A percentile compares a stretch with the other conserved stretches of the same genome.
These are phyloP conservation scores for Axis porcinus DNA, from an alignment of 2,113 vertebrate species.

Conservation along the genomic window DNA sequence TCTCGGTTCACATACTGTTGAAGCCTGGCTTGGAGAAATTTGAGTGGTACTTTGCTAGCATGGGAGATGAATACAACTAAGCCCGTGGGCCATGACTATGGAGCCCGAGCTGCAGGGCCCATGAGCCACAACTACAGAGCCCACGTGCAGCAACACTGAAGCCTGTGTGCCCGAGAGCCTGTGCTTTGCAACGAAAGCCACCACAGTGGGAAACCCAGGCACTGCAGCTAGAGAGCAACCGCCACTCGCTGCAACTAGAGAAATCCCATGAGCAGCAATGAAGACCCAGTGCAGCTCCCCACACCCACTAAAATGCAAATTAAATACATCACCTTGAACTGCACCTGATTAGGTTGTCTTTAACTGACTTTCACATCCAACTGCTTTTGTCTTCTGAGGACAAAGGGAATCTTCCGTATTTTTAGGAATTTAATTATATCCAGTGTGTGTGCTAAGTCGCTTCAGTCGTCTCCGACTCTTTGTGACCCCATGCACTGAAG, in stretches of 20 bases:
- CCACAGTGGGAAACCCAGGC: fast-evolving
- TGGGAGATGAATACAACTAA: neutral
- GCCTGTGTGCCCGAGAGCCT: neutral
- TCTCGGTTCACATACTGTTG: neutral
- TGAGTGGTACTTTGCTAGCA: fast-evolving
- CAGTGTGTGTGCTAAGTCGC: neutral
- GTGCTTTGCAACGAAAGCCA: neutral
- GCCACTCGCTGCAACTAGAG: fast-evolving
- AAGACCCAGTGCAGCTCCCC: neutral
- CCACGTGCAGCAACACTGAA: neutral
- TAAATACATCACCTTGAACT: neutral
- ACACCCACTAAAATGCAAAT: neutral
- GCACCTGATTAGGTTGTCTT: neutral
- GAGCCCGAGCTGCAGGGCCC: neutral
- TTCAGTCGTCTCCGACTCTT: neutral
- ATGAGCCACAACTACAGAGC: neutral
- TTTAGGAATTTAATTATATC: neutral
- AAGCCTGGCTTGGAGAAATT: neutral
- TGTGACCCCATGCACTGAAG: neutral
- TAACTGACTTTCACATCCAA: neutral
- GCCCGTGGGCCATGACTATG: neutral
- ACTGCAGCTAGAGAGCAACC: neutral
- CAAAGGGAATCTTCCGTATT: neutral
- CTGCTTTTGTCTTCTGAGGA: neutral
- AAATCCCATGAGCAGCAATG: neutral